phyloP scores from a whole-genome alignment of 1,140 invertebrate species.

The Macrostomum lignano region DNA sequence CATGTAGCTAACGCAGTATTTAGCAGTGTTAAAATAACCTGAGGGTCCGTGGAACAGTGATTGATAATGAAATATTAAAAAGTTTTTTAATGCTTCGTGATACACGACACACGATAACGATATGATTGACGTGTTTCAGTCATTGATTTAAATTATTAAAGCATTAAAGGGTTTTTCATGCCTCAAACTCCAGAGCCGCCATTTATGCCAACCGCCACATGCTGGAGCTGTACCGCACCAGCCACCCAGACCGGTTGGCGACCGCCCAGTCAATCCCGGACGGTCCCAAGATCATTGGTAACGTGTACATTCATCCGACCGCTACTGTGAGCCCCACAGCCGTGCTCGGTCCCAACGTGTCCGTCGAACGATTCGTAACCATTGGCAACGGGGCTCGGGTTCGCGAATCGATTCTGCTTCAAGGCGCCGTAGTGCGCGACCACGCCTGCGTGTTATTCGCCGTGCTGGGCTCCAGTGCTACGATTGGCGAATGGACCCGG shows the following conservation, averaged over 20 bases:
- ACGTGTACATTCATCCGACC: constrained; percentile 69
- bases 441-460: constrained; percentile 67
- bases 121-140: no score
- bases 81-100: no score
- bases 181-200: no score
- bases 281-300: constrained; percentile 35
- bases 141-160: no score
- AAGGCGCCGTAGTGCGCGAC: constrained; percentile 54
- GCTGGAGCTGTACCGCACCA: constrained; percentile 43
- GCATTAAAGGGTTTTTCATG: no score
- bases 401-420: constrained; percentile 68
- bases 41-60: no score
- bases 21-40: no score
- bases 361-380: constrained; percentile 53
- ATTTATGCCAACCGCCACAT: constrained; percentile 95
- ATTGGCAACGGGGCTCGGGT: constrained; percentile 65
- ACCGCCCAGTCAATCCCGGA: no score
- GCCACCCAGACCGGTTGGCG: constrained; percentile 38
- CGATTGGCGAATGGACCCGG: constrained; percentile 57
- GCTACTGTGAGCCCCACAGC: constrained; percentile 58
- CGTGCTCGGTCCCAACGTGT: constrained; percentile 79
- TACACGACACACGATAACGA: no score
- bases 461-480: constrained; percentile 48
- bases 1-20: no score
- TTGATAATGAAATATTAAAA: no score